Percentiles rank a stretch among this genome's conserved stretches.
Evolutionary conservation across 2,888 invertebrate species (phyloP).

Genomic region (Falcaria lacertinaria): DNA sequence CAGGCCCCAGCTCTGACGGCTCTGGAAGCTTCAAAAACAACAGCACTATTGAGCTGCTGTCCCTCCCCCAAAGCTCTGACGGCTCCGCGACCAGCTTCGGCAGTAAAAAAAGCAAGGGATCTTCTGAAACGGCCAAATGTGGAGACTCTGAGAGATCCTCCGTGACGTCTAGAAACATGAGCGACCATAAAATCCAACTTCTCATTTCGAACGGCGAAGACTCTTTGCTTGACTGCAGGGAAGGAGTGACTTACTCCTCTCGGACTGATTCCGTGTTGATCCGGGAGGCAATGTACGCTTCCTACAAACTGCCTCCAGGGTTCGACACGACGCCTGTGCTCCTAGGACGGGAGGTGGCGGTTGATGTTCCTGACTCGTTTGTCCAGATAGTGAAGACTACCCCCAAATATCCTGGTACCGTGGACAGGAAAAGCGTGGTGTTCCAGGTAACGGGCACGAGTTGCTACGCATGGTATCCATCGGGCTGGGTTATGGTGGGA

Average conservation of each 20-base stretch:
- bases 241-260: slow-evolving; percentile 68
- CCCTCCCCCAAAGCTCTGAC: slow-evolving; percentile 66
- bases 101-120: slow-evolving; percentile 68
- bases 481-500: slow-evolving; percentile 15
- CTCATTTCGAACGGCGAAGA: slow-evolving; percentile 71
- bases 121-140: slow-evolving; percentile 68
- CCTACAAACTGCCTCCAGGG: slow-evolving; percentile 68
- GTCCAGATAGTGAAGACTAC: slow-evolving; percentile 89
- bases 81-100: slow-evolving; percentile 63
- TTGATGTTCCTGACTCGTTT: slow-evolving; percentile 94
- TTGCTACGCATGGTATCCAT: slow-evolving; percentile 35
- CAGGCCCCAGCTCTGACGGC: slow-evolving; percentile 61
- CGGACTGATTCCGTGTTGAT: slow-evolving; percentile 74
- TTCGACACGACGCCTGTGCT: slow-evolving; percentile 74
- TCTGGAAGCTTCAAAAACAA: slow-evolving; percentile 67
- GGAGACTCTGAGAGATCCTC: slow-evolving; percentile 65
- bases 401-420: slow-evolving; percentile 82
- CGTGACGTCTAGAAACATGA: slow-evolving; percentile 54
- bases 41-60: slow-evolving; percentile 60
- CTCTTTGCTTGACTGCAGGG: slow-evolving; percentile 67
- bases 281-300: slow-evolving; percentile 69
- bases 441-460: slow-evolving; percentile 71
- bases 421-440: slow-evolving; percentile 73
- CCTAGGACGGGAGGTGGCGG: slow-evolving; percentile 84
- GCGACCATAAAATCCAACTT: slow-evolving; percentile 69